Percentiles rank a stretch among this genome's conserved stretches.
These are phyloP conservation scores for Actinia tenebrosa DNA, from an alignment of 64 coral and sea anemone species.

Conservation along the genomic window DNA sequence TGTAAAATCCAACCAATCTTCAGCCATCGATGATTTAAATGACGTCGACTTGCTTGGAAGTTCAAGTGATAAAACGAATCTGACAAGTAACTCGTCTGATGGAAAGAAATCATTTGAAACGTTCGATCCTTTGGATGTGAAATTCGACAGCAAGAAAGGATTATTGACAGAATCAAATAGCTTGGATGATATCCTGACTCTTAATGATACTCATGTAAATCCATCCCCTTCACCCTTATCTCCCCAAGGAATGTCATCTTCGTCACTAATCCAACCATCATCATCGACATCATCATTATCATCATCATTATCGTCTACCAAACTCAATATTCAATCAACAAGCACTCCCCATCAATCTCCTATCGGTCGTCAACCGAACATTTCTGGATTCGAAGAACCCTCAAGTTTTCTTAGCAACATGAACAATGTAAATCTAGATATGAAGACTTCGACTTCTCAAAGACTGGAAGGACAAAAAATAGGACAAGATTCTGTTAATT, in stretches of 20 bases:
- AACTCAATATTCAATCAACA: not conserved
- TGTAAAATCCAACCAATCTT: not conserved
- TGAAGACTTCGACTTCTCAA: not conserved
- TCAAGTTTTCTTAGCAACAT: not conserved
- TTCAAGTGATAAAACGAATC: not conserved
- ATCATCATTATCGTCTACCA: not conserved
- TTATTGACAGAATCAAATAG: not conserved
- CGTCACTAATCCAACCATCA: not conserved
- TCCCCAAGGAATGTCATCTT: not conserved
- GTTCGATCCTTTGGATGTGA: not conserved
- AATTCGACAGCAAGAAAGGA: not conserved
- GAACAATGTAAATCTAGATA: not conserved
- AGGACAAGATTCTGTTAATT: not conserved
- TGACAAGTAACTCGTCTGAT: not conserved
- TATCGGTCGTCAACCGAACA: not conserved
- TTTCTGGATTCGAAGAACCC: not conserved
- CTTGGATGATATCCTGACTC: not conserved
- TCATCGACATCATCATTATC: not conserved
- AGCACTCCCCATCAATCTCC: not conserved
- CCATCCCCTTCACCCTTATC: not conserved
- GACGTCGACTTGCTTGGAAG: not conserved
- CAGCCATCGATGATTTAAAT: not conserved
- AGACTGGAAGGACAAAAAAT: not conserved
- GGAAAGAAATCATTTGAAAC: not conserved
- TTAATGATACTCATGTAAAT: not conserved